Evolutionary conservation across 23 tunicate species (phyloP).

Genomic region (Styela clava): DNA sequence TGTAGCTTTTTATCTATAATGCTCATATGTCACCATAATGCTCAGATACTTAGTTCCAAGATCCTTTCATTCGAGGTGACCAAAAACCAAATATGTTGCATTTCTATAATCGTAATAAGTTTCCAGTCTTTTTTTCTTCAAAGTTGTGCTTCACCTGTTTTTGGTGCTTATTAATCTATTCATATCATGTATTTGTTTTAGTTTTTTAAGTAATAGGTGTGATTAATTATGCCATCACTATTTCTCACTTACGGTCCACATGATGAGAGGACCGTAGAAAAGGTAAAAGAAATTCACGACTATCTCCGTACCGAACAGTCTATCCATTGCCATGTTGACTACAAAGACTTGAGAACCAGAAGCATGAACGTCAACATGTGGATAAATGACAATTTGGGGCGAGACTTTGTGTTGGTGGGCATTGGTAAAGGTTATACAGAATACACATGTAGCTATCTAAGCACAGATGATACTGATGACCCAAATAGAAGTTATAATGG

Average conservation of each 20-base stretch:
- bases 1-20: no score
- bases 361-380: background rate
- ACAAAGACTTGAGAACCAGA: background rate
- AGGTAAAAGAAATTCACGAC: background rate
- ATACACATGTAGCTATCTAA: background rate
- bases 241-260: background rate
- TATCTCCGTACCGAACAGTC: background rate
- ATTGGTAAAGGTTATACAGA: background rate
- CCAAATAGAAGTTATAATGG: background rate
- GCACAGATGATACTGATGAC: background rate
- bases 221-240: no score
- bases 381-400: background rate
- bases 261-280: background rate
- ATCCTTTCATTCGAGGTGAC: no score
- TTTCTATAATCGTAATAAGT: no score
- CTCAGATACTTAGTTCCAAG: no score
- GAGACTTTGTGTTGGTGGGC: background rate
- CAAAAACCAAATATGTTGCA: no score
- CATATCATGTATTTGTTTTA: no score
- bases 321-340: background rate
- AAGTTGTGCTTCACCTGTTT: no score
- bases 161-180: no score
- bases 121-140: no score
- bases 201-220: no score
- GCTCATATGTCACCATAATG: no score